These are phyloP conservation scores for Mythimna vitellina DNA, from an alignment of 2,888 invertebrate species.

Conservation along the genomic window DNA sequence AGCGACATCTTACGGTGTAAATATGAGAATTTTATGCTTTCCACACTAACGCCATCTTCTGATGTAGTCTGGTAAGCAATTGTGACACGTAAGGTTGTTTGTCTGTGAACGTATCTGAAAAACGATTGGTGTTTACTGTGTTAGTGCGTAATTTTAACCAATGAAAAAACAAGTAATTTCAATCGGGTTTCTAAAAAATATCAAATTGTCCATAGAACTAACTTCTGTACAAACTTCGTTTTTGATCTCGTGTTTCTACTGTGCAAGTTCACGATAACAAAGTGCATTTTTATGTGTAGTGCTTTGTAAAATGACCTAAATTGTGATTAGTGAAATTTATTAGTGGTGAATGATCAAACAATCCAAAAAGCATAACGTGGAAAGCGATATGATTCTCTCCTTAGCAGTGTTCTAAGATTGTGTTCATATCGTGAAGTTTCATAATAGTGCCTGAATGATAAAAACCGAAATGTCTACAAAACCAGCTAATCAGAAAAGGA, in stretches of 20 bases:
- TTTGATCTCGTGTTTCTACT: conserved; percentile 78
- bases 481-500: conserved; percentile 93
- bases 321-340: conserved; percentile 82
- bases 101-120: conserved; percentile 4
- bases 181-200: conserved; percentile 18
- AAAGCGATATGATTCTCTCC: conserved; percentile 90
- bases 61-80: conserved; percentile 16
- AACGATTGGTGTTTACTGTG: conserved; percentile 46
- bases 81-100: conserved; percentile 61
- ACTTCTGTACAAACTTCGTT: conserved; percentile 65
- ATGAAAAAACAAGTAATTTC: conserved; percentile 28
- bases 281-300: conserved; percentile 85
- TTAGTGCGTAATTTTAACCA: conserved; percentile 15
- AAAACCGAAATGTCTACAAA: conserved; percentile 87
- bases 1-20: conserved; percentile 46
- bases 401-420: conserved; percentile 91
- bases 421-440: conserved; percentile 88
- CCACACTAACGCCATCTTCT: conserved; percentile 32
- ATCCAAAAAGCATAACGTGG: conserved; percentile 76
- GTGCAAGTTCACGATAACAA: conserved; percentile 87
- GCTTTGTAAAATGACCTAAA: conserved; percentile 88
- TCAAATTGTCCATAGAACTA: conserved; percentile 46
- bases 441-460: conserved; percentile 79
- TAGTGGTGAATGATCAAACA: conserved; percentile 76
- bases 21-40: background rate